Conservation (phyloP, 2,888 invertebrate species). For the Eupeodes luniger region DNA sequence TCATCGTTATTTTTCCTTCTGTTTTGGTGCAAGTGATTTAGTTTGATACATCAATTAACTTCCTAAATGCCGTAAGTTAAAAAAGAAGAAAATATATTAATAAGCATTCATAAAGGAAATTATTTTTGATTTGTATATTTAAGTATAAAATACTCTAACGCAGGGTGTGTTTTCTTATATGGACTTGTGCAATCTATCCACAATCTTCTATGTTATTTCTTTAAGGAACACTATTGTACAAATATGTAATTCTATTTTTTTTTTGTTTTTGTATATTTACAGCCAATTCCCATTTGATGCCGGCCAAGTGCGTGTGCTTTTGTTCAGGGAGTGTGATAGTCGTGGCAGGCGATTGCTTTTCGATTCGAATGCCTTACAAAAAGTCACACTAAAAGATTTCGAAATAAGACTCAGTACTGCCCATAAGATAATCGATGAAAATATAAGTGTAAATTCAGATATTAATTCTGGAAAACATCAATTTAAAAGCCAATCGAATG, state of each 20-base stretch:
- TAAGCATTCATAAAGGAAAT: no score
- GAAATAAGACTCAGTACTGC: conserved; percentile 61
- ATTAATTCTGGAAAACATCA: conserved; percentile 43
- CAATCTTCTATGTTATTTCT: neutral
- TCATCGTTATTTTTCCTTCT: no score
- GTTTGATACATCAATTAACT: no score
- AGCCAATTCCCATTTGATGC: conserved; percentile 87
- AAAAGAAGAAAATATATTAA: no score
- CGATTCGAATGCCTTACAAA: conserved; percentile 90
- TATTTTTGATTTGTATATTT: no score
- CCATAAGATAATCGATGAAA: conserved; percentile 64
- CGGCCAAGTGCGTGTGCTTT: conserved; percentile 90
- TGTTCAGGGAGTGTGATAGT: conserved; percentile 94
- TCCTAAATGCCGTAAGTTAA: no score
- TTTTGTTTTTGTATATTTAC: conserved; percentile 56
- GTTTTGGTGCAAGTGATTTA: no score
- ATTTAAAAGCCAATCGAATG: conserved; percentile 80
- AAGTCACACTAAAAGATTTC: conserved; percentile 84
- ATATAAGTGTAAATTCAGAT: conserved; percentile 61
- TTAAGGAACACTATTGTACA: no score
- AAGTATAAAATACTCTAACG: no score
- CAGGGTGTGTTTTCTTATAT: no score
- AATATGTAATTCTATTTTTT: neutral
- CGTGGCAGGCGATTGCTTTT: conserved; percentile 92
- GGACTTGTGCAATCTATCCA: no score